Percentiles rank a stretch among this genome's conserved stretches.
These are phyloP conservation scores for Augiades crinisus DNA, from an alignment of 2,888 invertebrate species.

Conservation along the genomic window DNA sequence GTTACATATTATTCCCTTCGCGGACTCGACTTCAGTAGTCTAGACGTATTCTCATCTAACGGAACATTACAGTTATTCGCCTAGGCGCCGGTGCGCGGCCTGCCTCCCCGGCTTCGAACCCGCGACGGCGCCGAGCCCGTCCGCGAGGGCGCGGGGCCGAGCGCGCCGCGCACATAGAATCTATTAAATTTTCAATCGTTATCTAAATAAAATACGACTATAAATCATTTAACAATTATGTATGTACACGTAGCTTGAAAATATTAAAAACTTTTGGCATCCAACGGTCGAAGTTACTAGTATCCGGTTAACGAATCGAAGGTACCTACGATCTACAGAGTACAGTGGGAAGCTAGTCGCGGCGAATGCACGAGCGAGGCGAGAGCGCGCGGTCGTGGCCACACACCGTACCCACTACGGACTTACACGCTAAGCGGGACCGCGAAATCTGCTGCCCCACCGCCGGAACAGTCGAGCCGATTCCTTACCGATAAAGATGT, in stretches of 20 bases:
- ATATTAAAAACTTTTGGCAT: conserved; percentile 62
- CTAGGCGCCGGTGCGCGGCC: not conserved
- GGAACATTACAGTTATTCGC: not conserved
- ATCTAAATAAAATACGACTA: conserved; percentile 15
- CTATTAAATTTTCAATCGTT: conserved; percentile 2
- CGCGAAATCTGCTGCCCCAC: not conserved
- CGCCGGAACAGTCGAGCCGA: not conserved
- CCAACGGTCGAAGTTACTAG: conserved; percentile 40
- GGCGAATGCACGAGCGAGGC: conserved; percentile 39
- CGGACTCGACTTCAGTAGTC: not conserved
- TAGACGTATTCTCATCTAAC: not conserved
- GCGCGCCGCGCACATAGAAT: conserved; percentile 3
- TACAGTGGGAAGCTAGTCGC: conserved; percentile 45
- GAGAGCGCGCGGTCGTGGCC: not conserved
- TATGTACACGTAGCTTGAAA: conserved; percentile 28
- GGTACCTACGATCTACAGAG: conserved; percentile 52
- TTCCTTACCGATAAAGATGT: not conserved
- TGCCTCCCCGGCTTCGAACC: not conserved
- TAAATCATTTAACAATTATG: conserved; percentile 14
- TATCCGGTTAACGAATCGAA: conserved; percentile 41
- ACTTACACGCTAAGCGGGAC: not conserved
- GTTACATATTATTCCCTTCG: conserved; percentile 28
- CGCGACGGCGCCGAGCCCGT: too few species aligned
- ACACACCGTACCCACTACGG: not conserved
- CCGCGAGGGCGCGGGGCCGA: not conserved